phyloP scores from a whole-genome alignment of 37 sponge, comb jelly and placozoan species.

The Tethya wilhelma region DNA sequence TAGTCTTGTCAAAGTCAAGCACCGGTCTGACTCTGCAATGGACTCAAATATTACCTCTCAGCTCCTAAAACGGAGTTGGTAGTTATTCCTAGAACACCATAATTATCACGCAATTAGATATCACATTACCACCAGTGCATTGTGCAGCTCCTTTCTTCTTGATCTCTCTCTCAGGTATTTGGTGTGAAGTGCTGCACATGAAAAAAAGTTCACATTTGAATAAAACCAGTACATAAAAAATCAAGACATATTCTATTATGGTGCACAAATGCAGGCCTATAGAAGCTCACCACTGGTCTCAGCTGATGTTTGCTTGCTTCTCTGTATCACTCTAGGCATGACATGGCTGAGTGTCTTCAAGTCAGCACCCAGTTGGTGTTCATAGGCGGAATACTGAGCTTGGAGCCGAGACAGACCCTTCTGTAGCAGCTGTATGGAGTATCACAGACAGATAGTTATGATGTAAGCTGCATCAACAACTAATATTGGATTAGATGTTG shows the following conservation, averaged over 20 bases:
- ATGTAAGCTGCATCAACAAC: too few species aligned
- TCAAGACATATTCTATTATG: background rate
- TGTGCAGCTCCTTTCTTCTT: slow-evolving; percentile 64
- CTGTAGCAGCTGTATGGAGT: background rate
- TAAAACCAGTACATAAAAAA: background rate
- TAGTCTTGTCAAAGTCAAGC: slow-evolving; percentile 39
- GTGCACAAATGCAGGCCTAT: too few species aligned
- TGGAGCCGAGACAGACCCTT: background rate
- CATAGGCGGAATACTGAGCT: background rate
- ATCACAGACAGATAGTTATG: background rate
- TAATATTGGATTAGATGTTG: too few species aligned
- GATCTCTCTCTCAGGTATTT: slow-evolving; percentile 53
- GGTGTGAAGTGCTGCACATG: background rate
- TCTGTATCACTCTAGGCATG: background rate
- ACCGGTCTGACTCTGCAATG: slow-evolving; percentile 71
- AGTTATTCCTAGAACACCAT: too few species aligned
- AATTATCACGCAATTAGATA: background rate
- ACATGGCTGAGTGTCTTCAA: background rate
- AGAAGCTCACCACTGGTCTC: too few species aligned
- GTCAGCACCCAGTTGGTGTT: background rate
- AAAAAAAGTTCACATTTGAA: background rate
- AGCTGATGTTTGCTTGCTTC: background rate
- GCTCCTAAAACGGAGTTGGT: slow-evolving; percentile 30
- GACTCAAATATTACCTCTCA: slow-evolving; percentile 77
- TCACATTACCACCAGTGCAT: slow-evolving; percentile 47